Percentiles rank a stretch among this genome's conserved stretches.
Evolutionary conservation across 2,888 invertebrate species (phyloP).

Genomic region (Papilio gigon): DNA sequence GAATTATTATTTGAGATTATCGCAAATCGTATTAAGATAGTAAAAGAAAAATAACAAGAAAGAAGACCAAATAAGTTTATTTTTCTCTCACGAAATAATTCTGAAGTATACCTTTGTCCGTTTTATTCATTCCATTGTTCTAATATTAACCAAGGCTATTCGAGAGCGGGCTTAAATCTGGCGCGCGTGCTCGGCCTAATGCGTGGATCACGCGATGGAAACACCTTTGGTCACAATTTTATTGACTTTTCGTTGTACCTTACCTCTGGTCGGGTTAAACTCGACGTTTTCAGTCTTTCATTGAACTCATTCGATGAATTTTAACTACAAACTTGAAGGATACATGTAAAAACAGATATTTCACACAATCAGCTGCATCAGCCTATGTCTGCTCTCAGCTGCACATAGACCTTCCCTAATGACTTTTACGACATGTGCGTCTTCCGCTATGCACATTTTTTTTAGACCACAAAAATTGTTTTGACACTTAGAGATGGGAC

Average conservation of each 20-base stretch:
- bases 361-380: too few species aligned
- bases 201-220: slow-evolving; percentile 41
- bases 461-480: too few species aligned
- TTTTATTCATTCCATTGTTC: slow-evolving; percentile 38
- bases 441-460: too few species aligned
- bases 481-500: too few species aligned
- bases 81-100: slow-evolving; percentile 15
- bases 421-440: too few species aligned
- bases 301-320: neutral
- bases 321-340: too few species aligned
- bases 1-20: neutral
- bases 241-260: slow-evolving; percentile 39
- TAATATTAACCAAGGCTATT: slow-evolving; percentile 42
- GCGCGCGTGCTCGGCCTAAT: slow-evolving; percentile 34
- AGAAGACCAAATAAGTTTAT: neutral
- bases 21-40: neutral
- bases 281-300: slow-evolving; percentile 12
- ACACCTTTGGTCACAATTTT: slow-evolving; percentile 39
- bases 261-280: slow-evolving; percentile 7
- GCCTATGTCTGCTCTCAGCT: too few species aligned
- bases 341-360: too few species aligned
- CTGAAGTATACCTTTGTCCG: slow-evolving; percentile 29
- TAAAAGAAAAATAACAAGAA: neutral
- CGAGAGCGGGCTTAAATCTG: slow-evolving; percentile 39
- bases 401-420: too few species aligned